Base-by-base conservation (phyloP, 92 coral and sea anemone species). In the Actinernus sp. region DNA sequence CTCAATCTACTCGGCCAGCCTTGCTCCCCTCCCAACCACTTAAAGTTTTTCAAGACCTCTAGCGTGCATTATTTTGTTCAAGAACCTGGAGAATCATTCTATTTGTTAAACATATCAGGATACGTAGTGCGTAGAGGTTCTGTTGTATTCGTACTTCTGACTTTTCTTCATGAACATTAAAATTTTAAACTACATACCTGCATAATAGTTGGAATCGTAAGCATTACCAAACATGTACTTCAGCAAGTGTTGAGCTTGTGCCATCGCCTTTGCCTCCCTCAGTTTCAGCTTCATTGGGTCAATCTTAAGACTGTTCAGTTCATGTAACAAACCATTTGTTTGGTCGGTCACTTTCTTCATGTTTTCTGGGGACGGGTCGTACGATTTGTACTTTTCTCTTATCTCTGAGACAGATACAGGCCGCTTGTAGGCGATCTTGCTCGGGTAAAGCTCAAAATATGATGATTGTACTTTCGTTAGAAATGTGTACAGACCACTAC, bases 221-320 rank as follows among this genome's bases (percentile, higher is more conserved):
- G 31, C n/a, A 12, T 69, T 25, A 10, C 82, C 82, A 16, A 73
- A 74, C 31, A 50, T 52, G 58, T 73, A 73, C 32, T 73, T 73
- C 16, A 81, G 44, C 16, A 49, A 39, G 6, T 43, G 65, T 31
- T 55, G 44, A 22, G 68, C 62, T 28, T 81, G 88, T 6, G 82
- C 61, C 19, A 81, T 33, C 8, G 79, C 66, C 41, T 70, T 65
- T 8, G 82, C 69, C 49, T 81, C 88, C 24, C 88, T 28, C 36
- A 61, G 76, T 19, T 76, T 67, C 2, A 81, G 59, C 38, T 73
- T 47, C 11, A 33, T 62, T 19, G 31, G 48, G 22, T 81, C 69
- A 7, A 81, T 31, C 33, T 81, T 81, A 17, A 70, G 28, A 4
- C 34, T 52, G 37, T 73, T 58, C 12, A 49, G 43, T 20, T 81